phyloP scores from a whole-genome alignment of 2,888 invertebrate genomes.

The Cephus pygmeus region DNA sequence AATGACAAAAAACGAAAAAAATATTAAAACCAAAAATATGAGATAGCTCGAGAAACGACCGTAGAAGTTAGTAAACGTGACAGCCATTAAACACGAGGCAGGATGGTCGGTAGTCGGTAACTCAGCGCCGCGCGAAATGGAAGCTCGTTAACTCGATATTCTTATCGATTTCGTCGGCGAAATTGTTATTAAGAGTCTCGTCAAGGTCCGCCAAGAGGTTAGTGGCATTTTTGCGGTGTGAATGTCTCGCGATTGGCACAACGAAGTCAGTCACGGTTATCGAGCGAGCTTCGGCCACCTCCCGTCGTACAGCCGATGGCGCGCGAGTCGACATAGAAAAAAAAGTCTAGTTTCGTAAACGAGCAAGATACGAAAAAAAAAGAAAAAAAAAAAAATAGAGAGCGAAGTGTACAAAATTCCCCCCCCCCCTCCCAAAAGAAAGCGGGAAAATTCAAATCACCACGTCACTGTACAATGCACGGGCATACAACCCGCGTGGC shows the following conservation, averaged over 20 bases:
- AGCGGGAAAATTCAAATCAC: background rate
- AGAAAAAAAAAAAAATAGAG: too few species aligned
- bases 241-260: background rate
- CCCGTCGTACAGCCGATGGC: too few species aligned
- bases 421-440: background rate
- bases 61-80: background rate
- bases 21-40: background rate
- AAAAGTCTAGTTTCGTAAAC: background rate
- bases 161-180: slow-evolving; percentile 1
- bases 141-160: background rate
- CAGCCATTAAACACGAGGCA: background rate
- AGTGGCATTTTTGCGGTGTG: background rate
- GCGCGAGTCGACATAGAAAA: background rate
- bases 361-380: too few species aligned
- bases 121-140: background rate
- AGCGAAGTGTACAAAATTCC: too few species aligned
- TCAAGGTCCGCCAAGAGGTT: slow-evolving; percentile 2
- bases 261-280: background rate
- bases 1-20: too few species aligned
- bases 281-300: background rate
- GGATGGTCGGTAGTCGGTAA: background rate
- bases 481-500: background rate
- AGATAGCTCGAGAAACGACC: background rate
- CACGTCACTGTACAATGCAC: background rate
- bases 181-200: background rate